These are phyloP conservation scores for Dryobates pubescens DNA, from an alignment of 2,797 vertebrate genomes.

Conservation along the genomic window DNA sequence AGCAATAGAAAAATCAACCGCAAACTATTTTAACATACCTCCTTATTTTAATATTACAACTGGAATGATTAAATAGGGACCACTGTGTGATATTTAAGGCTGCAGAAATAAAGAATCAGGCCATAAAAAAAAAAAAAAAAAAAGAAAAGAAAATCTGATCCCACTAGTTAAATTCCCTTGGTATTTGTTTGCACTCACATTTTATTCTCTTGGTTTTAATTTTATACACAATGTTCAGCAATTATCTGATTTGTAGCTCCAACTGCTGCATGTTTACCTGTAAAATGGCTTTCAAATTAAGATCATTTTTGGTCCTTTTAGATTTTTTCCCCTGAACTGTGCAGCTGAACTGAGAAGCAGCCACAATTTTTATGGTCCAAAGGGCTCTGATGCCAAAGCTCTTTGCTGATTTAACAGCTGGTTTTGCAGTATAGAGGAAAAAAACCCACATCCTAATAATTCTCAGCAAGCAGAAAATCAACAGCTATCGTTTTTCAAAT, in stretches of 20 bases:
- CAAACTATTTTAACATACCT: conserved; percentile 18
- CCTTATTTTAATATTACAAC: conserved; percentile 30
- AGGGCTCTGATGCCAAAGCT: neutral
- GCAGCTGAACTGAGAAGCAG: conserved; percentile 2
- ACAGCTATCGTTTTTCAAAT: conserved; percentile 47
- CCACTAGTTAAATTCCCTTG: neutral
- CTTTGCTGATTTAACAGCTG: conserved; percentile 58
- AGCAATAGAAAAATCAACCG: neutral
- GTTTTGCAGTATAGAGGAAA: conserved; percentile 38
- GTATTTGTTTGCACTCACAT: conserved; percentile 36
- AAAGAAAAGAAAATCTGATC: neutral
- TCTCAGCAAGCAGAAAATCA: conserved; percentile 66
- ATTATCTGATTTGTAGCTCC: conserved; percentile 62
- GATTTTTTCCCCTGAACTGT: conserved; percentile 42
- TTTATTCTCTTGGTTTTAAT: conserved; percentile 52
- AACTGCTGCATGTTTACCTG: conserved; percentile 35
- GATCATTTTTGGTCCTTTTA: conserved; percentile 17
- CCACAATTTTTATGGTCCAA: conserved; percentile 47
- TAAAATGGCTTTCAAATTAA: conserved; percentile 55
- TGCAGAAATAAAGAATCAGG: neutral
- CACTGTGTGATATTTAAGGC: neutral
- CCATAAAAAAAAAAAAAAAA: neutral
- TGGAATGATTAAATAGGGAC: neutral
- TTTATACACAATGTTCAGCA: conserved; percentile 50
- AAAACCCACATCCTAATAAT: conserved; percentile 20